Conservation (phyloP, 2,113 vertebrate species). For the Microtus ochrogaster region DNA sequence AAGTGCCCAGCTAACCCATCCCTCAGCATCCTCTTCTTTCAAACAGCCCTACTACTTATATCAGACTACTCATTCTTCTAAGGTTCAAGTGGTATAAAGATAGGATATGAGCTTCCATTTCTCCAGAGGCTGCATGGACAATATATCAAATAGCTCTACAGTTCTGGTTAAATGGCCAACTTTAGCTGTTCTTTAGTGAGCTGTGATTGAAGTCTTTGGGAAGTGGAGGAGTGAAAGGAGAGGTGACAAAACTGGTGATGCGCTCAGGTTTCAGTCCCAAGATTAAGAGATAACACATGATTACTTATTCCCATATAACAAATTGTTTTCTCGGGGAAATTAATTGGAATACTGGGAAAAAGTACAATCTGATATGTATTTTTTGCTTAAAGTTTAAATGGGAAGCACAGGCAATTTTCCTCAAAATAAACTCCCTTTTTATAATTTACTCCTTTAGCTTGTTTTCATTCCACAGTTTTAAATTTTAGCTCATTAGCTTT, state of each 20-base stretch:
- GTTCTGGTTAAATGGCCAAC: conserved; percentile 5
- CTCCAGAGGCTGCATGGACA: neutral
- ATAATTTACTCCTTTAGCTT: conserved; percentile 29
- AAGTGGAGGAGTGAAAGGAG: neutral
- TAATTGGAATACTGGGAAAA: conserved; percentile 53
- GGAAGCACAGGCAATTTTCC: conserved; percentile 7
- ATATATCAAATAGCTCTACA: neutral
- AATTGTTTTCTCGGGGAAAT: conserved; percentile 52
- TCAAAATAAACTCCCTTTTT: conserved; percentile 8
- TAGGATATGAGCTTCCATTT: neutral
- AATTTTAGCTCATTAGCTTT: conserved; percentile 34
- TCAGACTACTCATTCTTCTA: neutral
- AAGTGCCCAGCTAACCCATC: neutral
- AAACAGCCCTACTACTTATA: neutral
- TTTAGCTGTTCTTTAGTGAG: neutral
- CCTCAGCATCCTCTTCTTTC: neutral
- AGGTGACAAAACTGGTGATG: neutral
- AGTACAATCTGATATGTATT: conserved; percentile 30
- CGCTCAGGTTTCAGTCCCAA: neutral
- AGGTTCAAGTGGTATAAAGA: neutral
- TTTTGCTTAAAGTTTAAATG: conserved; percentile 62
- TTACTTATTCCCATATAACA: conserved; percentile 38
- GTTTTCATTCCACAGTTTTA: neutral
- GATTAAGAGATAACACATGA: conserved; percentile 6
- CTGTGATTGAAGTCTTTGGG: neutral